These are phyloP conservation scores for Pycnomerus fuliginosus DNA, from an alignment of 2,888 invertebrate species.

Conservation along the genomic window DNA sequence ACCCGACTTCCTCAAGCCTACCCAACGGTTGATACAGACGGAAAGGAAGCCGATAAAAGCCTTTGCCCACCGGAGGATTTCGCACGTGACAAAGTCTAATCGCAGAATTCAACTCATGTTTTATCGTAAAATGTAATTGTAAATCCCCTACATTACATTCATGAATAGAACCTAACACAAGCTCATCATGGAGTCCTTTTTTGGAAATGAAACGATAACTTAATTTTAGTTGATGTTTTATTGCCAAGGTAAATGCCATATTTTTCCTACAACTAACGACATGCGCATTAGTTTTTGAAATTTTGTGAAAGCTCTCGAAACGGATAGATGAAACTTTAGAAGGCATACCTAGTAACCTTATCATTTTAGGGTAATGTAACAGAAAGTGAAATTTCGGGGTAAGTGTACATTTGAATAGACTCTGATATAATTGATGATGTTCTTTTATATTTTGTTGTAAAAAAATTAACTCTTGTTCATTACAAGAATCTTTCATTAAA, in stretches of 20 bases:
- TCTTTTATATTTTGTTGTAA: not conserved
- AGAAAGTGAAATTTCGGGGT: conserved; percentile 1
- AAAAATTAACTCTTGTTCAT: not conserved
- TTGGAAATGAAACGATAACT: not conserved
- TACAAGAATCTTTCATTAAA: not conserved
- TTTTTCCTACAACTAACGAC: not conserved
- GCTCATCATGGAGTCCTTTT: not conserved
- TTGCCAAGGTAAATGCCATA: not conserved
- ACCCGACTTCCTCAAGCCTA: too few relatives aligned
- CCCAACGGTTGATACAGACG: too few relatives aligned
- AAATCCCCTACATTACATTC: too few relatives aligned
- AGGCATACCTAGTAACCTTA: not conserved
- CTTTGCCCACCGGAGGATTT: too few relatives aligned
- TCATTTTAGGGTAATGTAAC: not conserved
- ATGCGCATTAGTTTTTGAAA: not conserved
- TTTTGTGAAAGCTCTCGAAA: not conserved
- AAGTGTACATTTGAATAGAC: not conserved
- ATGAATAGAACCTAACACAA: too few relatives aligned
- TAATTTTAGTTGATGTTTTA: not conserved
- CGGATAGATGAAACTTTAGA: not conserved
- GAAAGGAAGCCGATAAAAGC: too few relatives aligned
- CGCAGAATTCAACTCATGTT: too few relatives aligned
- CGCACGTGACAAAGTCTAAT: too few relatives aligned
- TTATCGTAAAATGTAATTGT: too few relatives aligned
- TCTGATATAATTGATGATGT: not conserved